A percentile compares a stretch with the other conserved stretches of the same genome.
Evolutionary conservation across 1,140 invertebrate species (phyloP).

Genomic region (Hyphantria cunea): DNA sequence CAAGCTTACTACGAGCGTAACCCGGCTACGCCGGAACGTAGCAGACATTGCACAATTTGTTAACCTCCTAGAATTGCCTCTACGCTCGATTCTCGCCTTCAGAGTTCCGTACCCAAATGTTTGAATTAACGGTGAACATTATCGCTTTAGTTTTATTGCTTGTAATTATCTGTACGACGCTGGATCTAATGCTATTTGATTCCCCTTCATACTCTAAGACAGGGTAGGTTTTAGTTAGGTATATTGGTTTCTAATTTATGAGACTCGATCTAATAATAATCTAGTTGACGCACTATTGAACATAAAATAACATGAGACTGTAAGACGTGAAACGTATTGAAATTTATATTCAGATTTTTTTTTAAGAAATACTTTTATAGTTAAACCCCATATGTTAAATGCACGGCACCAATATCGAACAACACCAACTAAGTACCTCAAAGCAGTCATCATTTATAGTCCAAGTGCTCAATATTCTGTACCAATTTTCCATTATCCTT

Average conservation of each 20-base stretch:
- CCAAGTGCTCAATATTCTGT: constrained; percentile 55
- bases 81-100: constrained; percentile 44
- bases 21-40: constrained; percentile 29
- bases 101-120: constrained; percentile 27
- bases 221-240: no score
- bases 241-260: no score
- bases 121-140: constrained; percentile 11
- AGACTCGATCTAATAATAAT: no score
- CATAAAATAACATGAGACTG: no score
- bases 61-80: constrained; percentile 71
- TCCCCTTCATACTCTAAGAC: no score
- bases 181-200: neutral
- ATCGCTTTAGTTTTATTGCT: constrained; percentile 2
- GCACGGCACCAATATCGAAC: neutral
- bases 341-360: no score
- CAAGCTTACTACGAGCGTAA: constrained; percentile 51
- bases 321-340: no score
- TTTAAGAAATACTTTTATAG: no score
- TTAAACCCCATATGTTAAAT: neutral
- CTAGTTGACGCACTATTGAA: no score
- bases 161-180: neutral
- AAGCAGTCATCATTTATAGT: constrained; percentile 53
- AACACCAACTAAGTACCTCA: constrained; percentile 40
- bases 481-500: constrained; percentile 69
- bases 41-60: constrained; percentile 73